Evolutionary conservation across 2,113 vertebrate genomes (phyloP).

Genomic region (Empidonax traillii): DNA sequence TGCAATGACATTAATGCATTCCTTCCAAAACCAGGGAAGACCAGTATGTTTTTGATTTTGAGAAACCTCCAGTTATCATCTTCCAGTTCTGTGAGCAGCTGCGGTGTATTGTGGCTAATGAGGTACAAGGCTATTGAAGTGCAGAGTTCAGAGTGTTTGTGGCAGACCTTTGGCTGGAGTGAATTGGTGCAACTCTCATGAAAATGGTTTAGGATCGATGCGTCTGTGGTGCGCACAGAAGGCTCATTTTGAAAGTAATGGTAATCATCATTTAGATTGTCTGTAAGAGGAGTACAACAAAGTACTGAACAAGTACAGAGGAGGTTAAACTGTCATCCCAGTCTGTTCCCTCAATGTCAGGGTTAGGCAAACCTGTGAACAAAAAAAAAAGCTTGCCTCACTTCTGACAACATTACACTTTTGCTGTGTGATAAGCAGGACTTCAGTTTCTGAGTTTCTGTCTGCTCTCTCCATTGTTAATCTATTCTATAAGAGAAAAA

Average conservation of each 20-base stretch:
- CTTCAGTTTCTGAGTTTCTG: neutral
- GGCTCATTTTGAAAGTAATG: neutral
- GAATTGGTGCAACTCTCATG: neutral
- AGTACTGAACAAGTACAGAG: neutral
- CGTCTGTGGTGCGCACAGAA: neutral
- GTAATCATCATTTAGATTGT: neutral
- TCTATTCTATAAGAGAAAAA: neutral
- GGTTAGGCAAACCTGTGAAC: neutral
- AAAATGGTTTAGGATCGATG: fast-evolving
- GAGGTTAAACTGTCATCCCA: neutral
- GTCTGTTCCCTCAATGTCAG: neutral
- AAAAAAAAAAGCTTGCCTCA: neutral
- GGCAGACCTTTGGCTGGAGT: neutral
- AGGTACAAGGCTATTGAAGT: neutral
- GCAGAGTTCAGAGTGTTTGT: neutral
- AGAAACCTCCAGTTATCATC: neutral
- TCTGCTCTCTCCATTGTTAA: neutral
- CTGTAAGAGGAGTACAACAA: neutral
- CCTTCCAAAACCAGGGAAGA: neutral
- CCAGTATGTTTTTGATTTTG: neutral
- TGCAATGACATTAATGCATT: neutral
- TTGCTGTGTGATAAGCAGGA: neutral
- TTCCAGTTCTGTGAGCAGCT: neutral
- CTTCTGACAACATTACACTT: fast-evolving
- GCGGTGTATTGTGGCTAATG: neutral